These are phyloP conservation scores for Rallus limicola DNA, from an alignment of 2,113 vertebrate genomes.

Conservation along the genomic window DNA sequence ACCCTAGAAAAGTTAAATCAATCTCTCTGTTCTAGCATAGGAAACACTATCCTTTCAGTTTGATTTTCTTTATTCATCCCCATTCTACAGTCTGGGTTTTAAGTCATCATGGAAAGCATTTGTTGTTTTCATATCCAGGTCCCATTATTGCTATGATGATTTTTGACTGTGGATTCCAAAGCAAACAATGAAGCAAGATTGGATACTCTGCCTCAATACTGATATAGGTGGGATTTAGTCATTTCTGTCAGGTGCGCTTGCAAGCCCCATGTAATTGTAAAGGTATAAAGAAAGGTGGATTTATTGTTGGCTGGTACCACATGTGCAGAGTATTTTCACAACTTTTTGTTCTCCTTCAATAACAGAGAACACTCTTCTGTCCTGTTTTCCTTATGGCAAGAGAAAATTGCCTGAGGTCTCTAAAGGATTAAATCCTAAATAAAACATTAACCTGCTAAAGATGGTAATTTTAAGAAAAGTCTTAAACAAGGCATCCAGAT, in stretches of 20 bases:
- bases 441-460: background rate
- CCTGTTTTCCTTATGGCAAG: background rate
- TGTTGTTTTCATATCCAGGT: background rate
- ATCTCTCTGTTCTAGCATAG: background rate
- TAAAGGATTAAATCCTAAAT: background rate
- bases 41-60: background rate
- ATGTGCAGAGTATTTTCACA: background rate
- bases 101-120: background rate
- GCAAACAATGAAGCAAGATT: background rate
- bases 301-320: background rate
- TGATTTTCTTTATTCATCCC: background rate
- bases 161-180: background rate
- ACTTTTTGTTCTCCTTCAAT: background rate
- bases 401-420: background rate
- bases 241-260: background rate
- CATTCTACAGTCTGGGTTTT: background rate
- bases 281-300: background rate
- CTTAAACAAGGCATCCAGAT: background rate
- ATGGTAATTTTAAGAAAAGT: background rate
- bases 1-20: background rate
- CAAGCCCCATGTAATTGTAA: background rate
- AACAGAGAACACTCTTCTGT: background rate
- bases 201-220: background rate
- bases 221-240: background rate
- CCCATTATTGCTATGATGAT: background rate